Conservation (phyloP, 2,797 vertebrate species). For the Clarias pachynema region DNA sequence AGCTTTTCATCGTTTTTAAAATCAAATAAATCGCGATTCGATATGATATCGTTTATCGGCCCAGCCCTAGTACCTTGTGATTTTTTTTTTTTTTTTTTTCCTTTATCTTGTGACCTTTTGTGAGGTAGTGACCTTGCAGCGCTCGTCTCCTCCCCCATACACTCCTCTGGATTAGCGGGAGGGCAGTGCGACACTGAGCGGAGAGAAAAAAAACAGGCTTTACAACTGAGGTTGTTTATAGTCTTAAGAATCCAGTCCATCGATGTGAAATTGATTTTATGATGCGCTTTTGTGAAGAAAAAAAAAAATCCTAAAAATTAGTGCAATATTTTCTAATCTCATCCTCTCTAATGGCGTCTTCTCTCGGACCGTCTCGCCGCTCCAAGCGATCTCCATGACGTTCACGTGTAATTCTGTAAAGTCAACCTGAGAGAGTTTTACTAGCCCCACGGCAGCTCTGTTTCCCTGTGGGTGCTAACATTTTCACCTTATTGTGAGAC, state of each 20-base stretch:
- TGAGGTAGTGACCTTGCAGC: background rate
- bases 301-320: background rate
- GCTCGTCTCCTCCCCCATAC: background rate
- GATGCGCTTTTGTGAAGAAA: background rate
- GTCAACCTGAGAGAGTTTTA: background rate
- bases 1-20: no score
- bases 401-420: background rate
- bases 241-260: background rate
- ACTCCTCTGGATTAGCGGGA: conserved; percentile 12
- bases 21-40: no score
- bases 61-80: conserved; percentile 17
- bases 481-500: background rate
- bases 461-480: no score
- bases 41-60: no score
- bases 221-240: background rate
- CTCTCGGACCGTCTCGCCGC: background rate
- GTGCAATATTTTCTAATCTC: background rate
- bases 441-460: background rate
- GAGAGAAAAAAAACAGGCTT: background rate
- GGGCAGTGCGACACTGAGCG: background rate
- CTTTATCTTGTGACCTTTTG: background rate
- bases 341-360: background rate
- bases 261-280: background rate
- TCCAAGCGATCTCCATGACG: background rate
- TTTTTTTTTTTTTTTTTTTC: background rate